Conservation (phyloP, 1,140 invertebrate species). For the Drosophila kohkoa region DNA sequence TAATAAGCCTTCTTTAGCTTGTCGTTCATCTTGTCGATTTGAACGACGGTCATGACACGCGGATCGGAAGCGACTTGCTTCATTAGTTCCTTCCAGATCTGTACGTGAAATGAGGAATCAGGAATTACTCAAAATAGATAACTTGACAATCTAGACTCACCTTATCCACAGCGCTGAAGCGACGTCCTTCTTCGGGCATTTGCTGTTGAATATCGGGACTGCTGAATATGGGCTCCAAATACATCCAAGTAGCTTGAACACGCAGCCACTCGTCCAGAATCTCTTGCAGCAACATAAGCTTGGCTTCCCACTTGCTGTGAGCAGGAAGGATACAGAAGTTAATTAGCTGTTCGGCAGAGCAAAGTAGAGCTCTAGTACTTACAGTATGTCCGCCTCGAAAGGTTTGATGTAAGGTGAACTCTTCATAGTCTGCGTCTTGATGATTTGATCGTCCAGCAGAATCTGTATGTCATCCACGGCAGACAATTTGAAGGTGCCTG, state of each 20-base stretch:
- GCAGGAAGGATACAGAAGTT: background rate
- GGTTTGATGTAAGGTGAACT: conserved; percentile 98
- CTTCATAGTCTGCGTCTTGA: conserved; percentile 99
- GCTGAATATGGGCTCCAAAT: conserved; percentile 98
- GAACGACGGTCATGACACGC: conserved; percentile 93
- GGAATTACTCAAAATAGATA: background rate
- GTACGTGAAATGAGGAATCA: background rate
- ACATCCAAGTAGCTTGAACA: conserved; percentile 98
- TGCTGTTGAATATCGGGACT: conserved; percentile 98
- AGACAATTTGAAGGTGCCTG: conserved; percentile 95
- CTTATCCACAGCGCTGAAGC: conserved; percentile 96
- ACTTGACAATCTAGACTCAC: conserved; percentile 10
- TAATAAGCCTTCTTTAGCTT: conserved; percentile 95
- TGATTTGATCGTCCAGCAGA: conserved; percentile 97
- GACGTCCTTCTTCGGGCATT: conserved; percentile 95
- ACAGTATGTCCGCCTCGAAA: conserved; percentile 93
- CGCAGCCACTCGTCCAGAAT: conserved; percentile 98
- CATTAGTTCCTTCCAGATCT: conserved; percentile 96
- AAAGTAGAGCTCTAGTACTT: conserved; percentile 67
- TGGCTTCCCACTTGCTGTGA: conserved; percentile 89
- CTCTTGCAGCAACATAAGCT: conserved; percentile 92
- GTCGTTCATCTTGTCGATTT: conserved; percentile 97
- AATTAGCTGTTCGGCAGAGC: no score
- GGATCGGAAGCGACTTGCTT: conserved; percentile 92
- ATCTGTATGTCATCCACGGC: conserved; percentile 98